phyloP scores from a whole-genome alignment of 2,113 vertebrate genomes.

The Lepus americanus region DNA sequence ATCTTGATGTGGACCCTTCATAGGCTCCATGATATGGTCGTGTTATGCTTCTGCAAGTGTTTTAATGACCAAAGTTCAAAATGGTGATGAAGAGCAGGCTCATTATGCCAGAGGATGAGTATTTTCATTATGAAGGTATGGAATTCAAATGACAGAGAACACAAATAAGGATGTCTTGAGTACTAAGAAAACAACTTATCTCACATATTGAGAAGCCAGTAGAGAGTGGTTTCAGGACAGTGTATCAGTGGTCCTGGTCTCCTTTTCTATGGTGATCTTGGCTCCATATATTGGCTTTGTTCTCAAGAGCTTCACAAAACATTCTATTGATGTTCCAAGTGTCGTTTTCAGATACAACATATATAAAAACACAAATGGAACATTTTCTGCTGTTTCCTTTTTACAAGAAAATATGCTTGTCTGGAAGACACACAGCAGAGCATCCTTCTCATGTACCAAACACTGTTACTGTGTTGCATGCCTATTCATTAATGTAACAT shows the following conservation, averaged over 20 bases:
- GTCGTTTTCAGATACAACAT: not conserved
- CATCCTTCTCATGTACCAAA: not conserved
- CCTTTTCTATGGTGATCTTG: not conserved
- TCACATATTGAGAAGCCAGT: not conserved
- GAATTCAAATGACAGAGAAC: not conserved
- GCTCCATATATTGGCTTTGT: not conserved
- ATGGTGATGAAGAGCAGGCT: slow-evolving; percentile 42
- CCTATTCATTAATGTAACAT: not conserved
- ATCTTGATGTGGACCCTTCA: too few species aligned
- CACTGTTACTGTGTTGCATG: not conserved
- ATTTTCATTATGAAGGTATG: not conserved
- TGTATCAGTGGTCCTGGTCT: not conserved
- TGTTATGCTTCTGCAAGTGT: not conserved
- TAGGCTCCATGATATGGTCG: not conserved
- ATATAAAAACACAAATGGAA: not conserved
- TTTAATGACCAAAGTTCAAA: not conserved
- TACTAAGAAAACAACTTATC: not conserved
- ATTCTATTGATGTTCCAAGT: not conserved
- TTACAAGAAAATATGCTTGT: not conserved
- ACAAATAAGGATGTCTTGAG: not conserved
- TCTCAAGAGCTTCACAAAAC: not conserved
- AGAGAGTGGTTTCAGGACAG: too few species aligned
- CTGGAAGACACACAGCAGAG: not conserved
- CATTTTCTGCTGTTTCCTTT: not conserved
- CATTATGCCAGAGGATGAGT: slow-evolving; percentile 29